phyloP scores from a whole-genome alignment of 2,888 invertebrate species.

The Desoria tigrina region DNA sequence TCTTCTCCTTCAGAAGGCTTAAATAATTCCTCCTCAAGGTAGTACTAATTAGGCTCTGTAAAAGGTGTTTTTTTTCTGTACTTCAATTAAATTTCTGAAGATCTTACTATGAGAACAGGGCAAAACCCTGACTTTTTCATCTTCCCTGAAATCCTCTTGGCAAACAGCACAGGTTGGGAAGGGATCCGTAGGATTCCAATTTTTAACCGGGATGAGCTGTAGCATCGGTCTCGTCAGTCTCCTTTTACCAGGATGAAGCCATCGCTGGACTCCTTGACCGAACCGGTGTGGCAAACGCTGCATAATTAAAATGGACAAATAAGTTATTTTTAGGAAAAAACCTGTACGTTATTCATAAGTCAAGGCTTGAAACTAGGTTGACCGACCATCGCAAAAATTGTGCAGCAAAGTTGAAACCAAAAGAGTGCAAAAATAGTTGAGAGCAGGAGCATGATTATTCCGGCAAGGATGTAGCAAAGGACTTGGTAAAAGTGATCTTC shows the following conservation, averaged over 20 bases:
- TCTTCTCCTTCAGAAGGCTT: too few species aligned
- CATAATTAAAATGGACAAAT: too few species aligned
- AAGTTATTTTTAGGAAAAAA: too few species aligned
- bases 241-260: constrained; percentile 37
- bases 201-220: constrained; percentile 86
- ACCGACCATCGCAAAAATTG: constrained; percentile 38
- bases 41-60: too few species aligned
- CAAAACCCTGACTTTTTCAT: constrained; percentile 87
- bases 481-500: constrained; percentile 46
- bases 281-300: not conserved
- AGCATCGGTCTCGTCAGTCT: constrained; percentile 81
- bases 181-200: constrained; percentile 87
- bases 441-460: constrained; percentile 36
- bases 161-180: constrained; percentile 98
- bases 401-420: constrained; percentile 46
- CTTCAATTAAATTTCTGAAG: constrained; percentile 13
- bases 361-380: not conserved
- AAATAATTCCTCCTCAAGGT: too few species aligned
- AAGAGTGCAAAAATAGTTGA: constrained; percentile 40
- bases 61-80: not conserved
- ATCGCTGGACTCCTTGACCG: constrained; percentile 20
- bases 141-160: constrained; percentile 92
- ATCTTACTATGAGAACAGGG: constrained; percentile 88
- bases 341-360: not conserved
- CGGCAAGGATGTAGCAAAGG: constrained; percentile 42